Evolutionary conservation across 2,797 vertebrate species (phyloP).

Genomic region (Protosalanx chinensis): DNA sequence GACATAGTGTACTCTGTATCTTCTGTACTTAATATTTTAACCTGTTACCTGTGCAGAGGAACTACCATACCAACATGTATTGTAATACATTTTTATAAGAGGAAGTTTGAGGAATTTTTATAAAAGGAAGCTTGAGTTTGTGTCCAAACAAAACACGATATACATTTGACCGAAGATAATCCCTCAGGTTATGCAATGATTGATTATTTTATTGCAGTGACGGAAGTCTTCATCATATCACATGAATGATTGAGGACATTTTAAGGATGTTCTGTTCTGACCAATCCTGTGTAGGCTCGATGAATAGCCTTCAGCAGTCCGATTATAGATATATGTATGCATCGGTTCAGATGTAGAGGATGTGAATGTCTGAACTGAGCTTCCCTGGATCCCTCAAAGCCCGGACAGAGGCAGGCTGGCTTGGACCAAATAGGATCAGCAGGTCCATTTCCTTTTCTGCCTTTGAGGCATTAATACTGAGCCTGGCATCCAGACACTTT

Average conservation of each 20-base stretch:
- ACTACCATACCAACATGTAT: too few species aligned
- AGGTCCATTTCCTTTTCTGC: slow-evolving; percentile 3
- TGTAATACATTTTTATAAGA: too few species aligned
- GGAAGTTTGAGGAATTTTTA: too few species aligned
- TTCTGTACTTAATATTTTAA: too few species aligned
- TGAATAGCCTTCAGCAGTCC: background rate
- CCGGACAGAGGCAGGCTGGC: background rate
- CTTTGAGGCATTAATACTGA: slow-evolving; percentile 32
- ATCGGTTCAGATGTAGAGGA: background rate
- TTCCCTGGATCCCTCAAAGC: background rate
- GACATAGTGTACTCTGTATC: too few species aligned
- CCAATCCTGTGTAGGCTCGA: slow-evolving; percentile 3
- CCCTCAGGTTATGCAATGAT: slow-evolving; percentile 12
- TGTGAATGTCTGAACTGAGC: background rate
- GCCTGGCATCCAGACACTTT: slow-evolving; percentile 33
- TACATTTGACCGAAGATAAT: slow-evolving; percentile 2
- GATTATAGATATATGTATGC: too few species aligned
- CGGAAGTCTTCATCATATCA: slow-evolving; percentile 8
- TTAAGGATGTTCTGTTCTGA: too few species aligned
- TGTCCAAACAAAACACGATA: background rate
- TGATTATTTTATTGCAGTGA: background rate
- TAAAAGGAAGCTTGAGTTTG: background rate
- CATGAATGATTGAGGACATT: background rate
- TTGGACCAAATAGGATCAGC: background rate
- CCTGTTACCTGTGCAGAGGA: too few species aligned